Percentiles rank a stretch among this genome's conserved stretches.
These are phyloP conservation scores for Doris montereyensis DNA, from an alignment of 2,888 invertebrate genomes.

Conservation along the genomic window DNA sequence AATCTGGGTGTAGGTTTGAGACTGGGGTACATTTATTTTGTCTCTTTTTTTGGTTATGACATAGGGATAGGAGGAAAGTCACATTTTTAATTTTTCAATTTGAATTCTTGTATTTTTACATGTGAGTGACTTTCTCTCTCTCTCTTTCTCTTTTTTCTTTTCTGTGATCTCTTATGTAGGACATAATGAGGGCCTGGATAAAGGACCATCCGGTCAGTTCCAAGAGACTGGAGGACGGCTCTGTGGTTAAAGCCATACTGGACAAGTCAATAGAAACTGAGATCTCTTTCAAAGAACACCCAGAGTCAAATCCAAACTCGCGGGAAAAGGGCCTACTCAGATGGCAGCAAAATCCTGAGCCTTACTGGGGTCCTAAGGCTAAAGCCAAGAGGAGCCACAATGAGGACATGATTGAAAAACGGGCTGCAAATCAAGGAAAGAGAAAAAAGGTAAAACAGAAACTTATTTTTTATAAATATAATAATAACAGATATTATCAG, in stretches of 20 bases:
- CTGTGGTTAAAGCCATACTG: constrained; percentile 63
- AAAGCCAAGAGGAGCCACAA: constrained; percentile 74
- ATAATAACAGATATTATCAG: no score
- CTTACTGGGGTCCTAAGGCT: constrained; percentile 93
- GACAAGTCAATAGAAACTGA: constrained; percentile 56
- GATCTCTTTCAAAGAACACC: constrained; percentile 73
- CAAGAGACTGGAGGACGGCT: constrained; percentile 58
- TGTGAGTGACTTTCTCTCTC: no score
- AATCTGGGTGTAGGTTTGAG: no score
- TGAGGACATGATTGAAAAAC: constrained; percentile 31
- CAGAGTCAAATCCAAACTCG: constrained; percentile 86
- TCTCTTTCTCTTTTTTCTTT: background rate
- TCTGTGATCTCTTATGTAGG: constrained; percentile 50
- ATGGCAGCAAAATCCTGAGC: constrained; percentile 86
- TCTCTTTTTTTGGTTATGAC: no score
- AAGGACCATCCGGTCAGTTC: constrained; percentile 65
- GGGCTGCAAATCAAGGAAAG: constrained; percentile 35
- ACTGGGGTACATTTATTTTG: no score
- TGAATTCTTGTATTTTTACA: no score
- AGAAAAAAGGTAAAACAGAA: constrained; percentile 29
- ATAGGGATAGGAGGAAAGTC: no score
- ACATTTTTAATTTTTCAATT: no score
- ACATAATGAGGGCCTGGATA: constrained; percentile 88
- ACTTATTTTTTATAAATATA: no score
- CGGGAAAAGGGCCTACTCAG: constrained; percentile 82